phyloP scores from a whole-genome alignment of 2,113 vertebrate species.

The Aphyosemion australe region DNA sequence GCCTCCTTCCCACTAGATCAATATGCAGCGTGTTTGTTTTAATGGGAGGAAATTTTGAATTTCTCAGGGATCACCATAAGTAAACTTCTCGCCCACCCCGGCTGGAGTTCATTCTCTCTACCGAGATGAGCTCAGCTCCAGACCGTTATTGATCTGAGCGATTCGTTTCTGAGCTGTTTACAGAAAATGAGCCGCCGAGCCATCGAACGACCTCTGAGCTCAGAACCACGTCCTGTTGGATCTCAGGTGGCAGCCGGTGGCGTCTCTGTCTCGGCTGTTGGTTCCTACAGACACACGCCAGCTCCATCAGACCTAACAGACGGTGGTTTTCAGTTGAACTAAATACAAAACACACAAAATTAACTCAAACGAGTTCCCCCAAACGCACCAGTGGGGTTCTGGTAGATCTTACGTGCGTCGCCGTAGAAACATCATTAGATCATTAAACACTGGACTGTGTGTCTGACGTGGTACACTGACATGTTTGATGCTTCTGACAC shows the following conservation, averaged over 20 bases:
- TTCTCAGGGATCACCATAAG: constrained; percentile 20
- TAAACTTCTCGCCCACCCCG: constrained; percentile 1
- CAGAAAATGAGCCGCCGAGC: not conserved
- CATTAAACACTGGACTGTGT: no score
- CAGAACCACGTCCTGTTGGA: not conserved
- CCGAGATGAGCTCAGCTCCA: not conserved
- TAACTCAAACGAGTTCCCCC: no score
- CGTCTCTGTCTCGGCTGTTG: no score
- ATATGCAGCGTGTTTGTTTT: constrained; percentile 15
- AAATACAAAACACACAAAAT: no score
- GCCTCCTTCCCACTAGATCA: constrained; percentile 22
- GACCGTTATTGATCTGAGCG: not conserved
- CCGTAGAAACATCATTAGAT: no score
- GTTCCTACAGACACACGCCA: no score
- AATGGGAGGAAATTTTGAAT: constrained; percentile 26
- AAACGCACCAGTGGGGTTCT: no score
- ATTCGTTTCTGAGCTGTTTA: not conserved
- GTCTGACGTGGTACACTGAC: no score
- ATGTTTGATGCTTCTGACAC: no score
- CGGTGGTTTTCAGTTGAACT: no score
- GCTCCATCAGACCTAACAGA: no score
- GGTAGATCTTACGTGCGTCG: no score
- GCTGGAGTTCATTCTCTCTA: not conserved
- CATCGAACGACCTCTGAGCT: not conserved
- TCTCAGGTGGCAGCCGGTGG: not conserved